Evolutionary conservation across 2,888 invertebrate genomes (phyloP).

Genomic region (Catocala fraxini): DNA sequence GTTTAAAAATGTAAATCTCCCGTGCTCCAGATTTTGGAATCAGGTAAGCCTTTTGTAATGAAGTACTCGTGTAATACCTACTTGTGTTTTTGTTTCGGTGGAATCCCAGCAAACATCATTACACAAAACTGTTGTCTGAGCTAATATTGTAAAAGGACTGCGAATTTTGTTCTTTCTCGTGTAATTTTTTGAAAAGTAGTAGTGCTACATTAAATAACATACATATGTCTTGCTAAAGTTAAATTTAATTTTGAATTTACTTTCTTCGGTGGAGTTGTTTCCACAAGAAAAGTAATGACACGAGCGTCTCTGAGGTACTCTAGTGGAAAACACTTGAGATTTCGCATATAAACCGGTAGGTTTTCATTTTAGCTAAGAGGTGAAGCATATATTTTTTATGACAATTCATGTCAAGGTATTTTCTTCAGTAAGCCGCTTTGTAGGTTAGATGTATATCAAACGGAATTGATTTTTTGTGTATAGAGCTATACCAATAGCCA

Average conservation of each 20-base stretch:
- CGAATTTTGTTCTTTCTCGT: conserved; percentile 30
- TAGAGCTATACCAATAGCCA: too few relatives aligned
- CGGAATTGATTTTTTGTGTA: conserved; percentile 19
- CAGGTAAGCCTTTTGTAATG: conserved; percentile 78
- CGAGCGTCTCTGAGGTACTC: conserved; percentile 33
- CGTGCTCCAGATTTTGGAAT: conserved; percentile 70
- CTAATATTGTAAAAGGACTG: conserved; percentile 50
- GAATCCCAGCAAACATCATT: conserved; percentile 49
- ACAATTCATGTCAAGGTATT: conserved; percentile 28
- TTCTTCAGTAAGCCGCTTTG: conserved; percentile 23
- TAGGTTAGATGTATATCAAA: conserved; percentile 20
- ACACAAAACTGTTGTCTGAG: conserved; percentile 43
- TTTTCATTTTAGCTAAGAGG: conserved; percentile 42
- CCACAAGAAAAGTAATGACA: conserved; percentile 43
- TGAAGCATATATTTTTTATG: conserved; percentile 38
- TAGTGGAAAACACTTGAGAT: conserved; percentile 41
- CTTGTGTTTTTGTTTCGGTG: conserved; percentile 66
- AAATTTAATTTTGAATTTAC: conserved; percentile 47
- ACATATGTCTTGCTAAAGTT: conserved; percentile 43
- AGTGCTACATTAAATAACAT: conserved; percentile 36
- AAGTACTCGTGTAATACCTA: conserved; percentile 67
- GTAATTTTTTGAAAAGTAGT: conserved; percentile 32
- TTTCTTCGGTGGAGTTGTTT: conserved; percentile 41
- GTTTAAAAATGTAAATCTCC: conserved; percentile 74
- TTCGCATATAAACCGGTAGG: conserved; percentile 31